Evolutionary conservation across 1,140 invertebrate species (phyloP), one percentile per base, ranked within the genome.

Genomic region (Drosophila kohkoa): DNA sequence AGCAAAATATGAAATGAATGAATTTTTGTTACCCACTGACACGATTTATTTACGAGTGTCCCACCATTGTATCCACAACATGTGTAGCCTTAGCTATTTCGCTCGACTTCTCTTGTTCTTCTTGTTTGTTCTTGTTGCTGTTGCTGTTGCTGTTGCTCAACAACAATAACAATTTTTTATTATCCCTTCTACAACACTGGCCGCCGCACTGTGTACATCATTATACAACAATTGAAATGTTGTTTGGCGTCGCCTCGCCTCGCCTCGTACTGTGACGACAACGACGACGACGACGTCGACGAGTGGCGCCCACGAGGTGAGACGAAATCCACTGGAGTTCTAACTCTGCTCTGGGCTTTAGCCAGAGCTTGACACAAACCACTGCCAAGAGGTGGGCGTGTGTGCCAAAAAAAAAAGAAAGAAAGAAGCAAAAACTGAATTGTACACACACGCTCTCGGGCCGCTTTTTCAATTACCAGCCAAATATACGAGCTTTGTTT

Each of bases 11-110:
- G 83, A 88, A 89, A 89, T 89, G 85, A 88, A 88, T 89, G 83
- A 88, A 88, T 89, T 87, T 87, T 89, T 88, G 80, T 88, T 88
- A 89, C 83, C 83, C 83, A 89, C 83, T 88, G 83, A 89, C 83
- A 88, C 83, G 85, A 88, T 88, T 88, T 88, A 88, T 88, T 88
- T 88, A 88, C 85, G 85, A 88, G 77, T 87, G 83, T 88, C 83
- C 79, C 51, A 62, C 64, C 82, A 82, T 79, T 81, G 74, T 85
- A 70, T 71, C 64, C 54, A 59, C 51, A 64, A 68, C 69, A 73
- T 76, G 63, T 66, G 52, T 74, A 54, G 45, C 60, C 58, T 75
- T 64, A 75, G 73, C 66, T 69, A 74, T 70, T 77, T 38, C 49
- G 43, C 49, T 30, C 46, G 49, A 73, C 62, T 74, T 35, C 60